phyloP scores from a whole-genome alignment of 2,113 vertebrate genomes.

The Siphamia tubifer region DNA sequence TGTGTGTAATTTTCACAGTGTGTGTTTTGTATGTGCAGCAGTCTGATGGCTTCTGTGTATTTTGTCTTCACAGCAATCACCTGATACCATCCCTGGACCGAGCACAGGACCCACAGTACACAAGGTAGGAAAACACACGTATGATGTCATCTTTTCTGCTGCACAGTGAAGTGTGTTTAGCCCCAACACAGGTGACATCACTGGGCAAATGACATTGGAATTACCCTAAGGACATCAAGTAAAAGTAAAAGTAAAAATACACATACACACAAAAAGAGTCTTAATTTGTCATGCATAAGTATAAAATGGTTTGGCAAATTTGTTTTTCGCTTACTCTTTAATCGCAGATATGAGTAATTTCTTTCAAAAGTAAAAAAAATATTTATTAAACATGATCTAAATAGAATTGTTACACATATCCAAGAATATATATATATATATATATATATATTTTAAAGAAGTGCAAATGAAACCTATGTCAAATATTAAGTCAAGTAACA shows the following conservation, averaged over 20 bases:
- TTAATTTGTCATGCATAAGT: conserved; percentile 21
- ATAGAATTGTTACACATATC: too few relatives aligned
- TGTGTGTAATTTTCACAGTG: conserved; percentile 43
- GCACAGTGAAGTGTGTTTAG: conserved; percentile 45
- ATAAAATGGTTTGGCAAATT: conserved; percentile 4
- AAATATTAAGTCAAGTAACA: too few relatives aligned
- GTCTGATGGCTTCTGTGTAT: conserved; percentile 53
- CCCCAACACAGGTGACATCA: conserved; percentile 58
- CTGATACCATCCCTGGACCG: conserved; percentile 80
- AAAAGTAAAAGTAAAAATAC: too few relatives aligned
- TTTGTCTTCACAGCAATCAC: conserved; percentile 79
- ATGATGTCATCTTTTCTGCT: conserved; percentile 57
- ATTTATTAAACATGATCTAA: too few relatives aligned
- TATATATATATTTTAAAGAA: too few relatives aligned
- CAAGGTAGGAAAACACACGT: conserved; percentile 63
- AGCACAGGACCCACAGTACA: conserved; percentile 70
- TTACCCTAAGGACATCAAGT: conserved; percentile 23
- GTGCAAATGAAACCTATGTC: too few relatives aligned
- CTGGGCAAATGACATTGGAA: conserved; percentile 11
- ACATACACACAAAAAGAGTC: background rate
- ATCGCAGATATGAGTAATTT: background rate
- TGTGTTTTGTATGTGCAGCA: conserved; percentile 9
- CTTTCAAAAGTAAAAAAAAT: conserved; percentile 1
- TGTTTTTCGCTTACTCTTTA: background rate
- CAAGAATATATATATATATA: too few relatives aligned